Evolutionary conservation across 2,797 vertebrate species (phyloP), one percentile per base, ranked within the genome.

Genomic region (Sarcophilus harrisii): DNA sequence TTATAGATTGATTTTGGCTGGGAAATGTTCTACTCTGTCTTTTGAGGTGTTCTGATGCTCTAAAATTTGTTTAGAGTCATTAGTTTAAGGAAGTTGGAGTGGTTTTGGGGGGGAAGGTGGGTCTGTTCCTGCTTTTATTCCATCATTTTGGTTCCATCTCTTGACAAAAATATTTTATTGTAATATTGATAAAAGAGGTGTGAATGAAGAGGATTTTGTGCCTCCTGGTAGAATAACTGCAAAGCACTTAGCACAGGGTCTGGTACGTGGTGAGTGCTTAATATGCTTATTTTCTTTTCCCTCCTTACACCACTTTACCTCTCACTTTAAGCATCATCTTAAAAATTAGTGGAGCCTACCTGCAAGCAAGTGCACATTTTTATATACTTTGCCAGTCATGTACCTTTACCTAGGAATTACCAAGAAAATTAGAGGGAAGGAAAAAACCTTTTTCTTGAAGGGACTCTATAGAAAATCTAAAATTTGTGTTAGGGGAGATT

Each of bases 291-390:
- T 45, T 2, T 29, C n/a, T 21, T 16, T 73, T 16, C n/a, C 18
- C 66, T 29, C 5, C n/a, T 81, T 38, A 9, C 14, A 66, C 5
- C 4, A 4, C 30, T 24, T 21, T 21, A 45, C 18, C 6, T 16
- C 58, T 92, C 91, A 96, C 58, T 81, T 3, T 52, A 96, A 91
- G 49, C 8, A 92, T 49, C 32, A 52, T 24, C 52, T 93, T 90
- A 87, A 92, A 30, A 54, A 93, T 89, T 54, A 94, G 91, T 29
- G 28, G 81, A 97, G 93, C 90, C 32, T 6, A 57, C 30, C 49
- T n/a, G 49, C 21, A 91, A 59, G 12, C 57, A 49, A 91, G 57
- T 32, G 8, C 0, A 1, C 14, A 73, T 30, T 94, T 93, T 92
- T 59, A 18, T 62, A 59, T 58, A 49, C 10, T 91, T 92, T 54